A percentile compares a stretch with the other conserved stretches of the same genome.
Evolutionary conservation across 2,113 vertebrate genomes (phyloP).

Genomic region (Triplophysa tibetana): DNA sequence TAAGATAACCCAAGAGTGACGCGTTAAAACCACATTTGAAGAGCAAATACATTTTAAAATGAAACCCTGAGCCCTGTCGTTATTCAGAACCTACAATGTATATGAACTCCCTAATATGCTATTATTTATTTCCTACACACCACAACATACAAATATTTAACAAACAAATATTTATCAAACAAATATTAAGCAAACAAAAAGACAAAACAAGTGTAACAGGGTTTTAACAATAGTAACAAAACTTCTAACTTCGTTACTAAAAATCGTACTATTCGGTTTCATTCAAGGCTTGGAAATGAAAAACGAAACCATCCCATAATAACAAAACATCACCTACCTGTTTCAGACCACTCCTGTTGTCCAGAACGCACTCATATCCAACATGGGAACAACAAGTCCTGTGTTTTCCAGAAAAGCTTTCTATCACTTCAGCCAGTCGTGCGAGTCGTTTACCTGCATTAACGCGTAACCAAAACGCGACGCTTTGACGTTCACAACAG

Average conservation of each 20-base stretch:
- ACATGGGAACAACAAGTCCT: background rate
- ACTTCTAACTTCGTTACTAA: background rate
- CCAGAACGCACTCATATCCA: background rate
- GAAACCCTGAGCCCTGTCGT: too few relatives aligned
- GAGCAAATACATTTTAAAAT: too few relatives aligned
- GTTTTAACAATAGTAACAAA: background rate
- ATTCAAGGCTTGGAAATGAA: background rate
- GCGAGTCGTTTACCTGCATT: background rate
- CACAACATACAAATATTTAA: background rate
- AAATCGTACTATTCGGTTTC: background rate
- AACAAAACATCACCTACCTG: background rate
- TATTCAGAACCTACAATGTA: too few relatives aligned
- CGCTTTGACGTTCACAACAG: background rate
- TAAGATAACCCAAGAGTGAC: too few relatives aligned
- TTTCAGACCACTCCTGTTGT: slow-evolving; percentile 2
- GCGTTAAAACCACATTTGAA: too few relatives aligned
- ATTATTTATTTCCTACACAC: background rate
- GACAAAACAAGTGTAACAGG: background rate
- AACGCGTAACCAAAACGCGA: background rate
- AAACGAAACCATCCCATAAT: background rate
- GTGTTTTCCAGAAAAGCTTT: background rate
- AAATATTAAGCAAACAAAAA: too few relatives aligned
- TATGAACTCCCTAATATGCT: background rate
- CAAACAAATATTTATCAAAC: background rate
- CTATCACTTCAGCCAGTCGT: background rate